Evolutionary conservation across 2,797 vertebrate species (phyloP), one percentile per base, ranked within the genome.

Genomic region (Coregonus suidteri): DNA sequence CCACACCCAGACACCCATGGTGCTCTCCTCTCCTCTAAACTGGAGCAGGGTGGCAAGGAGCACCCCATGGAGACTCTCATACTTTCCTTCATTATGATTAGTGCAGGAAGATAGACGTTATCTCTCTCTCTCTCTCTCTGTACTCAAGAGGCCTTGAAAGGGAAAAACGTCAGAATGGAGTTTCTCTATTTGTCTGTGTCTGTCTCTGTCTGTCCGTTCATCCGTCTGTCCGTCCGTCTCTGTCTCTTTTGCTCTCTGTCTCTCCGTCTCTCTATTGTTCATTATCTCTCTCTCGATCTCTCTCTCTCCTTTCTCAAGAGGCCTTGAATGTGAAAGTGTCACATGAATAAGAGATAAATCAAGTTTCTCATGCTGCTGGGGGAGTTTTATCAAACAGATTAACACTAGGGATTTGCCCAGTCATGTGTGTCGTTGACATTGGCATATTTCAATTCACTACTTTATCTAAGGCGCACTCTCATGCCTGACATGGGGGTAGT

Each of bases 401-500:
- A 14, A 34, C 18, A 0, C 6, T 9, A 30, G 68, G 78, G 66
- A 78, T 88, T 68, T 31, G 76, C 77, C 41, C 54, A 76, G 1
- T 34, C 0, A 74, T 3, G 65, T 47, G 41, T 77, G 76, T 80
- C 77, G 71, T 54, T 11, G 3, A 34, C 53, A 70, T 53, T 64
- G 34, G 51, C 20, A 64, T 41, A 37, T 74, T 52, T 62, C 67
- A 69, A 72, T 73, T n/a, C 14, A 16, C 3, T 30, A 18, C 72
- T 71, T 69, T 35, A 74, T 56, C 66, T 76, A 16, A 41, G 20
- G 20, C 18, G 18, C 41, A 9, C 41, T 47, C 41, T 47, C 41
- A 47, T 47, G 41, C 41, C 41, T 47, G 41, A 47, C 18, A 25
- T 4, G 11, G 54, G 35, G 68, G 35, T n/a, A 56, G 59, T 30